phyloP scores from a whole-genome alignment of 1,140 invertebrate genomes.

The Drosophila pseudoobscura region DNA sequence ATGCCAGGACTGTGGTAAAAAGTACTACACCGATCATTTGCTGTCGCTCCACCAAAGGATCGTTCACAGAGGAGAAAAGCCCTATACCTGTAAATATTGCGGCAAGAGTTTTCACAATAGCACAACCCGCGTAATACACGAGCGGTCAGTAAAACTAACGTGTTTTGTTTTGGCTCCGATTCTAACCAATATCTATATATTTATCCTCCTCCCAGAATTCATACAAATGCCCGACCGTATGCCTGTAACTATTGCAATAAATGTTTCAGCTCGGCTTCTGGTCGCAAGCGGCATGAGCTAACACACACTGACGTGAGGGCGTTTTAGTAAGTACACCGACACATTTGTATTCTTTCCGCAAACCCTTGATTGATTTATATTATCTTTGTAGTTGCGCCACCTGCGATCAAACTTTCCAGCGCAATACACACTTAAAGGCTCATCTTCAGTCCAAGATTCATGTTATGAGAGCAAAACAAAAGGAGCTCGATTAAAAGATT shows the following conservation, averaged over 20 bases:
- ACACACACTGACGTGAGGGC: conserved; percentile 53
- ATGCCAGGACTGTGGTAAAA: conserved; percentile 45
- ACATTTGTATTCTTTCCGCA: not conserved
- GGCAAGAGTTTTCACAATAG: conserved; percentile 61
- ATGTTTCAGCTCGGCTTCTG: conserved; percentile 54
- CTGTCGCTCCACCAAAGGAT: conserved; percentile 55
- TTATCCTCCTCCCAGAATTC: conserved; percentile 24
- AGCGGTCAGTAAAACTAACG: conserved; percentile 36
- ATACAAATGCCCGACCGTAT: conserved; percentile 61
- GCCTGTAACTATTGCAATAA: conserved; percentile 48
- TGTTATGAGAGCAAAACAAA: not conserved
- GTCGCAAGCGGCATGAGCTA: conserved; percentile 58
- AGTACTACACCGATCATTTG: conserved; percentile 61
- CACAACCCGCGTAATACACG: conserved; percentile 58
- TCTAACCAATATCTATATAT: not conserved
- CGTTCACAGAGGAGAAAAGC: conserved; percentile 54
- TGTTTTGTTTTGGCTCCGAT: too few relatives aligned
- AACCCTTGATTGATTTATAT: not conserved
- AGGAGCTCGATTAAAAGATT: too few relatives aligned
- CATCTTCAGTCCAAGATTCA: conserved; percentile 60
- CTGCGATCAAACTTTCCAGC: conserved; percentile 61
- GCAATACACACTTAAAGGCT: conserved; percentile 64
- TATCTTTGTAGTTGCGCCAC: conserved; percentile 33
- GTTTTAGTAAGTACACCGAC: conserved; percentile 45
- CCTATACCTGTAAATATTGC: conserved; percentile 61